Percentiles rank a stretch among this genome's conserved stretches.
Conservation (phyloP, 1,140 invertebrate species). For the Popillia japonica region DNA sequence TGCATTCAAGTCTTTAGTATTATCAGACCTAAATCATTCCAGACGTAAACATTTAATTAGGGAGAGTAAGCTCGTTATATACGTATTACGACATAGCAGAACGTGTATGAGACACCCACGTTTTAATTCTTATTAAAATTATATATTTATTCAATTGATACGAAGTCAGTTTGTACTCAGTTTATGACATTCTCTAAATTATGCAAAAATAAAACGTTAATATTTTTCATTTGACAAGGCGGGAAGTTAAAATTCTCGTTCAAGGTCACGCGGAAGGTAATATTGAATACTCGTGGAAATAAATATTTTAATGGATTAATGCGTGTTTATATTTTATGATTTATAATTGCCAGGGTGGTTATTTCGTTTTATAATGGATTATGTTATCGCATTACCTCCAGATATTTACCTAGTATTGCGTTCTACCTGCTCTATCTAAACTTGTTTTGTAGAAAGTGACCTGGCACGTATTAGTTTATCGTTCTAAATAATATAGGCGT, state of each 20-base stretch:
- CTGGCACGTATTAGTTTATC: neutral
- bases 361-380: neutral
- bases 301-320: neutral
- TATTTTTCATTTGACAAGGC: conserved; percentile 39
- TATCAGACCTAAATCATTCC: neutral
- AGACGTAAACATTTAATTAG: neutral
- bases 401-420: neutral
- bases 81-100: neutral
- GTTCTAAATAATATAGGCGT: no score
- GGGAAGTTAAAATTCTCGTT: conserved; percentile 35
- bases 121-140: neutral
- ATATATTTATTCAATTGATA: neutral
- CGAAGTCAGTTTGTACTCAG: neutral
- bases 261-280: conserved; percentile 40
- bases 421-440: neutral
- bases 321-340: no score
- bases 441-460: neutral
- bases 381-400: neutral
- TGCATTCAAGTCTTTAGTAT: neutral
- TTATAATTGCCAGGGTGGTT: neutral
- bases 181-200: neutral
- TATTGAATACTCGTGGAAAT: conserved; percentile 35
- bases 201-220: conserved; percentile 33
- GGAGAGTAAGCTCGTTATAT: neutral
- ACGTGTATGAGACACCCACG: neutral